Percentiles rank a stretch among this genome's conserved stretches.
phyloP scores from a whole-genome alignment of 1,140 invertebrate genomes.

The Drosophila oshimai region DNA sequence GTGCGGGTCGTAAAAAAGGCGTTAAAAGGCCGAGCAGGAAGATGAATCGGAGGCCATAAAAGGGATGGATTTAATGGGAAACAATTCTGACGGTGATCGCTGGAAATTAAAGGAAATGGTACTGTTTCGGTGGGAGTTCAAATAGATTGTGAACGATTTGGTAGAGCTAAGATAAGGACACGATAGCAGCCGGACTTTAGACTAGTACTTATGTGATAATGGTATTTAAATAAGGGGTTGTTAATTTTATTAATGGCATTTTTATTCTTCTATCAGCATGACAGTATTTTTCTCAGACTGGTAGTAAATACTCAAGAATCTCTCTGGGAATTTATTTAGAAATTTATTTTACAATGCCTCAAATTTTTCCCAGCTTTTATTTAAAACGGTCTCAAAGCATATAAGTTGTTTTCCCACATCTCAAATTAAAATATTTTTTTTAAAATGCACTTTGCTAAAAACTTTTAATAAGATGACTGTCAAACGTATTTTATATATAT shows the following conservation, averaged over 20 bases:
- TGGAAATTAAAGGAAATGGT: slow-evolving; percentile 22
- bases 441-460: no score
- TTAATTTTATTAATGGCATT: not conserved
- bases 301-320: no score
- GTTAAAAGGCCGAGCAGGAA: slow-evolving; percentile 38
- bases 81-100: slow-evolving; percentile 24
- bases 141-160: slow-evolving; percentile 24
- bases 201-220: not conserved
- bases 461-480: no score
- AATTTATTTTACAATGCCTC: no score
- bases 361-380: no score
- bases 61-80: slow-evolving; percentile 25
- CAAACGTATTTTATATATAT: not conserved
- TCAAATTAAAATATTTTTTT: no score
- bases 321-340: no score
- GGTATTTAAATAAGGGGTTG: not conserved
- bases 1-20: slow-evolving; percentile 41
- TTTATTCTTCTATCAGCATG: not conserved
- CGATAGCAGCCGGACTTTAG: not conserved
- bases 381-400: no score
- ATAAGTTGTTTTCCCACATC: no score
- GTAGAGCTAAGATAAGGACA: not conserved
- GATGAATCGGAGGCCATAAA: slow-evolving; percentile 20
- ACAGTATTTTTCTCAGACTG: not conserved
- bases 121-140: slow-evolving; percentile 18